Conservation (phyloP, 2,113 vertebrate genomes). For the Platycercus adscitus region DNA sequence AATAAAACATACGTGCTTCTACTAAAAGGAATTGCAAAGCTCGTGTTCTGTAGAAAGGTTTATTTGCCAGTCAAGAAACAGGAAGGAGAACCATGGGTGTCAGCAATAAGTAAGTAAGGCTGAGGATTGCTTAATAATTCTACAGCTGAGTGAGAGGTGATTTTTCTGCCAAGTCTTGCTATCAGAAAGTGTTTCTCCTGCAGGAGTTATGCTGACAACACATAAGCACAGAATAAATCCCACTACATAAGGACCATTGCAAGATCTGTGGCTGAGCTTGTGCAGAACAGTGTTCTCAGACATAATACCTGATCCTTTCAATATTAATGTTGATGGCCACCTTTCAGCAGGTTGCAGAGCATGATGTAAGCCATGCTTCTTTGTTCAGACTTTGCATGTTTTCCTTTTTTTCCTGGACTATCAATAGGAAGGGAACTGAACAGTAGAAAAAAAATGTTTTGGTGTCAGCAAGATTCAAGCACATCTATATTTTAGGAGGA, state of each 20-base stretch:
- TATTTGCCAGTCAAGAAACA: slow-evolving; percentile 54
- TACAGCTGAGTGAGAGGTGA: neutral
- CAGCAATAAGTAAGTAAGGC: slow-evolving; percentile 24
- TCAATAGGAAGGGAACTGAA: neutral
- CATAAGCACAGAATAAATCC: neutral
- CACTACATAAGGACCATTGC: neutral
- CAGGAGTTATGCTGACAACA: neutral
- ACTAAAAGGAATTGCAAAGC: slow-evolving; percentile 45
- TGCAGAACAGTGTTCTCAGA: neutral
- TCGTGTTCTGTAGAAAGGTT: slow-evolving; percentile 42
- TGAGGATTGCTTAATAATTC: slow-evolving; percentile 27
- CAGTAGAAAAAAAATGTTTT: neutral
- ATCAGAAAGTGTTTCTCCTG: neutral
- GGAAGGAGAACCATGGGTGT: neutral
- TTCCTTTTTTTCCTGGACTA: neutral
- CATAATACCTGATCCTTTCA: neutral
- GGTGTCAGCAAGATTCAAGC: neutral
- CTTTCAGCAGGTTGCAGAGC: neutral
- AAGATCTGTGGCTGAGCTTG: neutral
- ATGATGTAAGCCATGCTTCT: neutral
- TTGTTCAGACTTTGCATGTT: neutral
- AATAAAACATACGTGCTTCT: slow-evolving; percentile 70
- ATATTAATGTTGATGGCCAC: neutral
- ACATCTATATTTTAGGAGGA: neutral
- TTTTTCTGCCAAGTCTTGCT: slow-evolving; percentile 5